Percentiles rank a stretch among this genome's conserved stretches.
Evolutionary conservation across 2,797 vertebrate genomes (phyloP).

Genomic region (Gadopsis bispinosus): DNA sequence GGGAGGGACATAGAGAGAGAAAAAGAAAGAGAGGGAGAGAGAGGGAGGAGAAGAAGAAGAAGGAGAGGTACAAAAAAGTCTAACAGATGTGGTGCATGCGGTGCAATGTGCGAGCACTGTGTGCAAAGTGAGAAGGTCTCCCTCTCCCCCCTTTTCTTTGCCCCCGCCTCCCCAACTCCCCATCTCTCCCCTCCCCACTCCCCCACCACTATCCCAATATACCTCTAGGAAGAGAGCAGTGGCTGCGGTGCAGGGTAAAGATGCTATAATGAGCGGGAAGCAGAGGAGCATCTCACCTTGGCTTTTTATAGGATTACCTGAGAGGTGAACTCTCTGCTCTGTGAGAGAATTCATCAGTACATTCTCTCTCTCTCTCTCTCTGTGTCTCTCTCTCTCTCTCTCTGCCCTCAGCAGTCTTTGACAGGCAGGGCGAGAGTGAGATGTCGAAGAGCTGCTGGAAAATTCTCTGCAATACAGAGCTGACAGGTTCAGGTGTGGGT

Average conservation of each 20-base stretch:
- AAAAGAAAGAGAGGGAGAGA: conserved; percentile 40
- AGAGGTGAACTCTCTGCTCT: conserved; percentile 84
- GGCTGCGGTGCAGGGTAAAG: conserved; percentile 82
- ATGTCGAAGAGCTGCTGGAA: conserved; percentile 81
- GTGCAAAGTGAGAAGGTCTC: conserved; percentile 92
- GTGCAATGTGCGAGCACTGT: conserved; percentile 90
- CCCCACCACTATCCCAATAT: conserved; percentile 85
- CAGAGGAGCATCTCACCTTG: conserved; percentile 85
- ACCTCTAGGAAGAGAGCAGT: conserved; percentile 79
- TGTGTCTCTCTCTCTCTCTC: conserved; percentile 30
- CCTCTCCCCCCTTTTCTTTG: conserved; percentile 68
- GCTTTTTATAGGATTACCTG: conserved; percentile 88
- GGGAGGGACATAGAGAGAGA: conserved; percentile 64
- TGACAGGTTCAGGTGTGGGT: conserved; percentile 82
- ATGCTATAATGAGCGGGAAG: conserved; percentile 83
- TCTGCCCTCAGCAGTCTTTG: conserved; percentile 80
- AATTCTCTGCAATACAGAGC: conserved; percentile 74
- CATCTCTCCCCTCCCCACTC: conserved; percentile 48
- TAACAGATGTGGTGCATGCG: conserved; percentile 92
- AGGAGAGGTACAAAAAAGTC: conserved; percentile 84
- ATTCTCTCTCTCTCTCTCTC: conserved; percentile 53
- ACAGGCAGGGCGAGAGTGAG: conserved; percentile 84
- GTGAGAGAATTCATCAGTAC: conserved; percentile 80
- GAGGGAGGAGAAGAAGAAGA: conserved; percentile 37
- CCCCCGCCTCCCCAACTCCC: conserved; percentile 69